Conservation (phyloP, 2,888 invertebrate genomes). For the Sesia bembeciformis region DNA sequence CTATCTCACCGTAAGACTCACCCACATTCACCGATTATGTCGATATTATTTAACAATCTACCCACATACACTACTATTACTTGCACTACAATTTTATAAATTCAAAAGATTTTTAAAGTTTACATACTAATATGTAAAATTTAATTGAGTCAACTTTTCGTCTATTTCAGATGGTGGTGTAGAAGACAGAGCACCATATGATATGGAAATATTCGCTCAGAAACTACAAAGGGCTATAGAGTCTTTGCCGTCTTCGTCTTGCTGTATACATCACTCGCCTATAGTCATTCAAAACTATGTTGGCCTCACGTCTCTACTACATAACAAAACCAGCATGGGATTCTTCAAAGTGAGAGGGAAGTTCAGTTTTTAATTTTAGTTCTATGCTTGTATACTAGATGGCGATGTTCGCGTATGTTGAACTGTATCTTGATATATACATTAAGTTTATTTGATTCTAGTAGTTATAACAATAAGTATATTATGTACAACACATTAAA, state of each 20-base stretch:
- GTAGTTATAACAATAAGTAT: too few species aligned
- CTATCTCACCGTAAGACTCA: too few species aligned
- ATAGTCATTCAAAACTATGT: constrained; percentile 88
- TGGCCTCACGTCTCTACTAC: constrained; percentile 84
- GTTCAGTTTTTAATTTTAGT: constrained; percentile 80
- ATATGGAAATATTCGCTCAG: constrained; percentile 76
- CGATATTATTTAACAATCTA: too few species aligned
- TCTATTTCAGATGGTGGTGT: constrained; percentile 38
- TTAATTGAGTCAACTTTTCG: too few species aligned
- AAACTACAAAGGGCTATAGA: constrained; percentile 73
- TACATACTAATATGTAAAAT: too few species aligned
- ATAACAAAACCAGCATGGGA: constrained; percentile 88
- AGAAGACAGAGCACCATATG: constrained; percentile 65
- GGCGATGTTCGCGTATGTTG: neutral
- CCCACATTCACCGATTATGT: too few species aligned
- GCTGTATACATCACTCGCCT: constrained; percentile 77
- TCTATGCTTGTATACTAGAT: neutral
- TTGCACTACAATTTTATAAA: too few species aligned
- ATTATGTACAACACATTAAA: too few species aligned
- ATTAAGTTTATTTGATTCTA: too few species aligned
- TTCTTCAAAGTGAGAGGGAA: constrained; percentile 91
- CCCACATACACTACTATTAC: too few species aligned
- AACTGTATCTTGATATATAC: too few species aligned
- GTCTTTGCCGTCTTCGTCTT: constrained; percentile 52
- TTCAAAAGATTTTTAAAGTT: too few species aligned